Evolutionary conservation across 2,888 invertebrate genomes (phyloP).

Genomic region (Drepanosiphum platanoidis): DNA sequence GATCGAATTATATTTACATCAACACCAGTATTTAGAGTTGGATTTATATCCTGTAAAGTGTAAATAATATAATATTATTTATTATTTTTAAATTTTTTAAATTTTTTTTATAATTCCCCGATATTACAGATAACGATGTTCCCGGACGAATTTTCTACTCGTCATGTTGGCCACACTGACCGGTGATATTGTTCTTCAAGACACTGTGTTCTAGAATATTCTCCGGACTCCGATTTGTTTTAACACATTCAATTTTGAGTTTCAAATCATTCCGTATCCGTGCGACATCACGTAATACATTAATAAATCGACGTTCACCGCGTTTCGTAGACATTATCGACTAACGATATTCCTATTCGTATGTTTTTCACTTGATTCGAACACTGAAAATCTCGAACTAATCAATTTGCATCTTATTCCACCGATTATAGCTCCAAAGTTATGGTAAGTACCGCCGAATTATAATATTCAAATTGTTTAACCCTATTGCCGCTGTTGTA

Average conservation of each 20-base stretch:
- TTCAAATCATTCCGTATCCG: not conserved
- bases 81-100: too few relatives aligned
- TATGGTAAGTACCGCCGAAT: not conserved
- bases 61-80: too few relatives aligned
- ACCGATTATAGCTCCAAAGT: not conserved
- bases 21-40: too few relatives aligned
- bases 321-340: not conserved
- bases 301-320: not conserved
- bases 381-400: not conserved
- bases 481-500: not conserved
- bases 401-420: not conserved
- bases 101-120: too few relatives aligned
- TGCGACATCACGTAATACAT: not conserved
- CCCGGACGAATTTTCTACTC: not conserved
- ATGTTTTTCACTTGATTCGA: not conserved
- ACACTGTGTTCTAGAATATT: conserved; percentile 59
- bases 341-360: not conserved
- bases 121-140: not conserved
- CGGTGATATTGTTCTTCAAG: conserved; percentile 40
- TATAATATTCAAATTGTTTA: not conserved
- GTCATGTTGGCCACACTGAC: conserved; percentile 36
- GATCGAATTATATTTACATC: too few relatives aligned
- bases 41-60: too few relatives aligned
- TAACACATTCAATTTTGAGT: not conserved
- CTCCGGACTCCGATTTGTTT: conserved; percentile 2